Evolutionary conservation across 2,113 vertebrate genomes (phyloP), one percentile per base, ranked within the genome.

Genomic region (Upupa epops): DNA sequence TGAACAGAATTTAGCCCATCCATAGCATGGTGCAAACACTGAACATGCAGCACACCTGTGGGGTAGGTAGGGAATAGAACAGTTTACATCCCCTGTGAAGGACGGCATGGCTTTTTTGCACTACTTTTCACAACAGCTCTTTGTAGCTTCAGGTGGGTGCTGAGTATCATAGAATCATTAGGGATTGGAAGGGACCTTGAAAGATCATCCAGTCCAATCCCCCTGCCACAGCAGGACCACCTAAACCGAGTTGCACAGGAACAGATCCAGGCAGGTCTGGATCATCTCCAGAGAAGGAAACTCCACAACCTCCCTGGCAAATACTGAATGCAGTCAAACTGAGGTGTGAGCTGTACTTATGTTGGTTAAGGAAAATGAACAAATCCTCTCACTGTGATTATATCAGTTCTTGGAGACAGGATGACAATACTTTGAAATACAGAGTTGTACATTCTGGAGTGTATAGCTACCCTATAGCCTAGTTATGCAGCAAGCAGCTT

Each of bases 31-130:
- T 32, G 26, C 15, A 84, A 69, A 54, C 26, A 7, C 17, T 59
- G 22, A 29, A 21, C 1, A 1, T 11, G 29, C 34, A 29, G 22
- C 0, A 0, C 22, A 54, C 49, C n/a, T 63, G 42, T 74, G 65
- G 20, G 5, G 1, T 18, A 45, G 45, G 52, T 78, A 29, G 54
- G 70, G 65, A 20, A 60, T 45, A 34, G 54, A 65, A 45, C 6
- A 54, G 37, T 9, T 83, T 16, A 5, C n/a, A 24, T 42, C 21
- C 42, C 5, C 24, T 32, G 58, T 3, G 16, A 58, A 28, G 32
- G 36, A 65, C 20, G 24, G 20, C 12, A 17, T 11, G 2, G 17
- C 10, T 78, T 37, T 34, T 65, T 37, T 51, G 19, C 6, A 3
- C 11, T 21, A 5, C 7, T 28, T 52, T 59, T 91, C 60, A 29